phyloP scores from a whole-genome alignment of 2,113 vertebrate genomes.

The Ahaetulla prasina region DNA sequence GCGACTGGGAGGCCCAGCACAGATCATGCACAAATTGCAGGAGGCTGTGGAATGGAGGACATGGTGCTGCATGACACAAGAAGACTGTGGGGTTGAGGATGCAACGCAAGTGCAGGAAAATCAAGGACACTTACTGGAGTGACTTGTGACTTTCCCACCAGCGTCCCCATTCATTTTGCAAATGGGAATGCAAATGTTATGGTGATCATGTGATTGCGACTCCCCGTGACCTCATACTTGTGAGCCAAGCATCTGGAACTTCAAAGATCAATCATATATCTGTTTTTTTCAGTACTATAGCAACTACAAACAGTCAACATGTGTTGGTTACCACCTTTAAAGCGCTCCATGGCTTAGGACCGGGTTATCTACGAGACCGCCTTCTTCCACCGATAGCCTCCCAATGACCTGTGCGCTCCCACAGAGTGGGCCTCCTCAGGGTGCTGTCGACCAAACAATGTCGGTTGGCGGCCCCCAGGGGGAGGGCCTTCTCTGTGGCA shows the following conservation, averaged over 20 bases:
- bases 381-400: no score
- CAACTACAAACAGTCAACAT: not conserved
- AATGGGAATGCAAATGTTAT: not conserved
- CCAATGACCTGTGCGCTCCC: no score
- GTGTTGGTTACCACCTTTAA: no score
- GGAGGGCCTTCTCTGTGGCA: no score
- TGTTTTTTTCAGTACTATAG: not conserved
- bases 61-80: not conserved
- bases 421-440: no score
- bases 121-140: not conserved
- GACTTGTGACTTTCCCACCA: not conserved
- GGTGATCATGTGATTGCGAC: not conserved
- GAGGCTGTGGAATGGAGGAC: not conserved
- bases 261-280: not conserved
- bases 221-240: not conserved
- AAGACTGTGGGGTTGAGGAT: not conserved
- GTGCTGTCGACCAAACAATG: no score
- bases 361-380: no score
- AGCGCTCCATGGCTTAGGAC: no score
- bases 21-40: not conserved
- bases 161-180: not conserved
- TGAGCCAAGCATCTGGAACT: not conserved
- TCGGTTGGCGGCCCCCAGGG: no score
- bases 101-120: not conserved
- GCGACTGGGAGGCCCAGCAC: not conserved